Percentiles rank a stretch among this genome's conserved stretches.
Conservation (phyloP, 2,888 invertebrate species). For the Hypselothyrea guttata region DNA sequence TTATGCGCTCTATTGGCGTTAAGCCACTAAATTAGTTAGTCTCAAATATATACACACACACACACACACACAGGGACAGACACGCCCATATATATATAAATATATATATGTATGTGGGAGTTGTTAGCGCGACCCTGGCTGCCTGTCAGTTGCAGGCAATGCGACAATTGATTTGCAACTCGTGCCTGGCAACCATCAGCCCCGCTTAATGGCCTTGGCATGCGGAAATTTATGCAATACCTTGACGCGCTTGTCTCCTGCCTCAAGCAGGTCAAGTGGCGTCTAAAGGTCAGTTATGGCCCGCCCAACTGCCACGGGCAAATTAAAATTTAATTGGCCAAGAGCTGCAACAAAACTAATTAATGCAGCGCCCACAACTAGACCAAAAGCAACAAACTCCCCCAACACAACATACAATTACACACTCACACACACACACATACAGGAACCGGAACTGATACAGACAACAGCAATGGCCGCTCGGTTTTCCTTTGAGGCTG, state of each 20-base stretch:
- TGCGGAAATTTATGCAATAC: slow-evolving; percentile 61
- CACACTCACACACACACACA: slow-evolving; percentile 16
- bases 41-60: background rate
- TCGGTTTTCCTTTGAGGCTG: slow-evolving; percentile 14
- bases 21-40: slow-evolving; percentile 14
- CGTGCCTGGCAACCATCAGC: slow-evolving; percentile 40
- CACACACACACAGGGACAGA: background rate
- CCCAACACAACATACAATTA: background rate
- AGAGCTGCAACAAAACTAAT: slow-evolving; percentile 41
- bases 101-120: background rate
- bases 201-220: slow-evolving; percentile 53
- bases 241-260: slow-evolving; percentile 52
- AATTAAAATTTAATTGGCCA: slow-evolving; percentile 56
- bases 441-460: slow-evolving; percentile 3
- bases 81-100: background rate
- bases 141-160: slow-evolving; percentile 57
- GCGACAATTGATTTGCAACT: slow-evolving; percentile 70
- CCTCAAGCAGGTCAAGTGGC: slow-evolving; percentile 63
- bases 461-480: slow-evolving; percentile 29
- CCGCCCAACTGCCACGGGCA: slow-evolving; percentile 41
- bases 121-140: slow-evolving; percentile 34
- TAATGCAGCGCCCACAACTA: slow-evolving; percentile 48
- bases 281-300: slow-evolving; percentile 57
- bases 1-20: slow-evolving; percentile 2
- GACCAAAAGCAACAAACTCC: background rate